phyloP scores from a whole-genome alignment of 2,113 vertebrate species.

The Aegypius monachus region DNA sequence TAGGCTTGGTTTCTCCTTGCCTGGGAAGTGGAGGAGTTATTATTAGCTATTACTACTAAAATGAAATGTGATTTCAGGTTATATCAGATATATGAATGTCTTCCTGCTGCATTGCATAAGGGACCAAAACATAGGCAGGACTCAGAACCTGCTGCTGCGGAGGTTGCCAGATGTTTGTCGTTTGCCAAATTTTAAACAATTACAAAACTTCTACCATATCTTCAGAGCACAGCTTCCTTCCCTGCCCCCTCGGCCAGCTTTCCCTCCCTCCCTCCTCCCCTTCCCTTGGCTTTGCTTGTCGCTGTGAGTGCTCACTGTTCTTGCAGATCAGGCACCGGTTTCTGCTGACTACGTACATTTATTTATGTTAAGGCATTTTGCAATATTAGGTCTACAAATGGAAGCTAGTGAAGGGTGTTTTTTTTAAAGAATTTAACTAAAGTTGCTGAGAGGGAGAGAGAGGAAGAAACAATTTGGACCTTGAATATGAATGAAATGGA shows the following conservation, averaged over 20 bases:
- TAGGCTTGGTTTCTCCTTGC: constrained; percentile 10
- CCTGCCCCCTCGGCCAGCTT: constrained; percentile 37
- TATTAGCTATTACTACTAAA: constrained; percentile 20
- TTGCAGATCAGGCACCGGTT: background rate
- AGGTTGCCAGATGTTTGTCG: constrained; percentile 33
- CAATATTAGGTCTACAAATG: background rate
- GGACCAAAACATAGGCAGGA: background rate
- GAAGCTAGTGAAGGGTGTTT: background rate
- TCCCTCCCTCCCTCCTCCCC: background rate
- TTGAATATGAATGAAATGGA: background rate
- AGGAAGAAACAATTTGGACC: background rate
- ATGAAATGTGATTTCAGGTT: constrained; percentile 19
- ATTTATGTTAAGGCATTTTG: constrained; percentile 5
- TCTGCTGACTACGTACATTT: background rate
- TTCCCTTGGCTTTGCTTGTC: constrained; percentile 25
- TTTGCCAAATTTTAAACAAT: constrained; percentile 61
- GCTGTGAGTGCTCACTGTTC: background rate
- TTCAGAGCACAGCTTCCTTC: constrained; percentile 57
- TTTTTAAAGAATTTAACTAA: background rate
- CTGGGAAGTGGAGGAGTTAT: constrained; percentile 4
- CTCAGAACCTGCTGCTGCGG: background rate
- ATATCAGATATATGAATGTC: background rate
- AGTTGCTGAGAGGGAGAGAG: background rate
- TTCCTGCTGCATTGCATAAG: constrained; percentile 17
- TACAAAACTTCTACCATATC: constrained; percentile 50